Base-by-base conservation (phyloP, 2,888 invertebrate species). In the Eupithecia subfuscata region DNA sequence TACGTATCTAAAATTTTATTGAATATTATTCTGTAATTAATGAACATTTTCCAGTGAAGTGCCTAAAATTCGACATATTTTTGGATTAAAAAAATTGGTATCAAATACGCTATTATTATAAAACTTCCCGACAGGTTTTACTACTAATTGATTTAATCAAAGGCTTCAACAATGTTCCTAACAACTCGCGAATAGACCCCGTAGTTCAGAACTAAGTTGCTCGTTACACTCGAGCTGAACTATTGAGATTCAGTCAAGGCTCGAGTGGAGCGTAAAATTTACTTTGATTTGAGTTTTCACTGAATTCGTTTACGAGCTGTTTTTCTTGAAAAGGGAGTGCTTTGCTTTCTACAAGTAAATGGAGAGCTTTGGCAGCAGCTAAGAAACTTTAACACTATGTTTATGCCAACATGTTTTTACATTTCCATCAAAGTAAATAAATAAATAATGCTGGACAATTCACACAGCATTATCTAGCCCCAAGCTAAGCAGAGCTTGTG, bases 281-380 rank as follows among this genome's bases (percentile, higher is more conserved):
- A 60, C 65, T 30, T 34, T 40, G n/a, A 67, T 18, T n/a, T 67
- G 65, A 67, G 37, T 67, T n/a, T 67, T 40, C 65, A 65, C 37
- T 67, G 34, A n/a, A 37, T 65, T 65, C n/a, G 12, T 67, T 67
- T n/a, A 67, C 37, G n/a, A 40, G 37, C 60, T 25, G 6, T 56
- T 60, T 60, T 25, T 25, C 14, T 60, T 60, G 60, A 60, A 60
- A 12, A 25, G 22, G 11, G 56, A 56, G 56, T 56, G 22, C n/a
- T 56, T 56, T n/a, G 60, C 12, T 60, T 60, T 60, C 25, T 25
- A 60, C 25, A 11, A 56, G 22, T 25, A 60, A 25, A 60, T 6
- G 2, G 25, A 14, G 25, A 60, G 14, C 12, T 60, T 12, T 14
- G 60, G 60, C 60, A 60, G 60, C 14, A 22, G 60, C 14, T 14